Conservation (phyloP, 2,888 invertebrate genomes). For the Theodoxus fluviatilis region DNA sequence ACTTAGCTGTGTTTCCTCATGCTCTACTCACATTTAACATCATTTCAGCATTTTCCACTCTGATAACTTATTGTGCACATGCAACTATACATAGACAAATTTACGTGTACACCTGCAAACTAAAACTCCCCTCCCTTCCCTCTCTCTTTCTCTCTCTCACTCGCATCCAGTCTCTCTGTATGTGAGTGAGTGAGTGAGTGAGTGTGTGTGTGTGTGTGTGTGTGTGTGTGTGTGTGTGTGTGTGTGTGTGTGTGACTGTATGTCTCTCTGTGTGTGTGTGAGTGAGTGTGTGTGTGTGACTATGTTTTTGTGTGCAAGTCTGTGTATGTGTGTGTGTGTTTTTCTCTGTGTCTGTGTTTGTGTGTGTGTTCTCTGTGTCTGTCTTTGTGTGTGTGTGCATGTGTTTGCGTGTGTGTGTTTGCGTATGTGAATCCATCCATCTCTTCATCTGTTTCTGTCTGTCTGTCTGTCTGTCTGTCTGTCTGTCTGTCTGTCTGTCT, state of each 20-base stretch:
- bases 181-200: too few species aligned
- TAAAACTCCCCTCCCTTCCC: too few species aligned
- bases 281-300: background rate
- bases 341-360: background rate
- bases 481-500: background rate
- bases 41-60: too few species aligned
- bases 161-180: too few species aligned
- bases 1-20: too few species aligned
- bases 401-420: background rate
- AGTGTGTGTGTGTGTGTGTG: background rate
- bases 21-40: too few species aligned
- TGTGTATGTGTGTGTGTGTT: background rate
- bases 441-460: background rate
- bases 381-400: background rate
- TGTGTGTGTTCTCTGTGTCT: background rate
- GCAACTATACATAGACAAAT: too few species aligned
- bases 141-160: too few species aligned
- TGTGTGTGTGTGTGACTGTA: constrained; percentile 8
- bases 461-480: background rate
- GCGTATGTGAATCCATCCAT: background rate
- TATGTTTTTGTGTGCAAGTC: background rate
- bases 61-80: too few species aligned
- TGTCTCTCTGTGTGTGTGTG: background rate
- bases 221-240: constrained; percentile 11
- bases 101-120: too few species aligned